Base-by-base conservation (phyloP, 2,113 vertebrate species). In the Montifringilla adamsi region DNA sequence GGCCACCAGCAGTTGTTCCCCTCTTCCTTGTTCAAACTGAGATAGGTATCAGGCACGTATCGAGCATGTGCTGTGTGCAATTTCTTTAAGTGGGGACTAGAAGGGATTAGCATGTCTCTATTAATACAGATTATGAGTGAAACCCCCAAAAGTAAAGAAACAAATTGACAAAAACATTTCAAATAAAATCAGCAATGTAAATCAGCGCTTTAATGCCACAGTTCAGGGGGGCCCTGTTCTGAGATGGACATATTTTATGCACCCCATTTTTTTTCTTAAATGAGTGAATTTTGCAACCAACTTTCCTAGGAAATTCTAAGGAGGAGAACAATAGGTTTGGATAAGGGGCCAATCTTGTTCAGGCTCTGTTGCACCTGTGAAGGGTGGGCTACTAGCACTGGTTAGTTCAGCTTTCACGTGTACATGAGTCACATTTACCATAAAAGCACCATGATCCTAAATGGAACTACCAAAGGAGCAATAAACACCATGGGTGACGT, bases 21-120 rank as follows among this genome's bases (percentile, higher is more conserved):
- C 43, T 69, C 14, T 59, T 58, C 39, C 27, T 63, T 62, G 23
- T 22, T 75, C 35, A 35, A 15, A 46, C 31, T 43, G 52, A 49
- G 44, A n/a, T 2, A 35, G 20, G 7, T 67, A 21, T 19, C 18
- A 63, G 69, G 47, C 23, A 89, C 43, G 9, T 30, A 43, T 28
- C 0, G 5, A 66, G 30, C 22, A 53, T 0, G 0, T 52, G 39
- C 20, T 23, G 49, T 24, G 4, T 9, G 10, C 37, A 50, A 11
- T 66, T 83, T 79, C 49, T 56, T 78, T 49, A 28, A 35, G 0
- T 23, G 24, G 17, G 24, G 66, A 13, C 16, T 77, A 41, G 37
- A 83, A 72, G 26, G 4, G 15, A 63, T 37, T 20, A 35, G 44
- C 12, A 47, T 6, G 14, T 49, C 22, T 66, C 37, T 69, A 11